Evolutionary conservation across 2,888 invertebrate genomes (phyloP).

Genomic region (Brachypalpus laphriformis): DNA sequence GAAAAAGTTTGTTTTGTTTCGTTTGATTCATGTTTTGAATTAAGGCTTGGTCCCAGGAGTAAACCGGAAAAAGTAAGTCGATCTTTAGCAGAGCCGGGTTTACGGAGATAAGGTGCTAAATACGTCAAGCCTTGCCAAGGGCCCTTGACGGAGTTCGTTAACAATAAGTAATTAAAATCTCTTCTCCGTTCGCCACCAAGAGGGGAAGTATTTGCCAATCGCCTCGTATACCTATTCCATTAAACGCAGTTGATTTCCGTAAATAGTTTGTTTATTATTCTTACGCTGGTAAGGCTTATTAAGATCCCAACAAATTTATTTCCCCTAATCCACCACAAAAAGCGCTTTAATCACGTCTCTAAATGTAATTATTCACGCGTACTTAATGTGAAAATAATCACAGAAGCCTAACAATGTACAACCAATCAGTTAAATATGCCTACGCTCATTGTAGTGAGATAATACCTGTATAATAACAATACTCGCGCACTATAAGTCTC

Average conservation of each 20-base stretch:
- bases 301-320: neutral
- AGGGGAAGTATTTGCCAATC: neutral
- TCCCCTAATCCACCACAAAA: neutral
- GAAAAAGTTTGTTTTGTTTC: too few species aligned
- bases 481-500: neutral
- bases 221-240: neutral
- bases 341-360: neutral
- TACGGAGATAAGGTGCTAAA: too few species aligned
- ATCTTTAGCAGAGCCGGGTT: too few species aligned
- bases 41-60: too few species aligned
- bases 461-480: slow-evolving; percentile 1
- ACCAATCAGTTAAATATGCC: slow-evolving; percentile 12
- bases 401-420: neutral
- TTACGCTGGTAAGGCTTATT: neutral
- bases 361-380: slow-evolving; percentile 5
- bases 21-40: too few species aligned
- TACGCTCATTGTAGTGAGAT: neutral
- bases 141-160: too few species aligned
- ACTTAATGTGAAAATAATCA: slow-evolving; percentile 13
- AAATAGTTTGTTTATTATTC: neutral
- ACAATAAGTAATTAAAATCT: too few species aligned
- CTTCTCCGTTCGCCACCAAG: neutral
- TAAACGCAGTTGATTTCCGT: neutral
- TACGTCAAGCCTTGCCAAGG: too few species aligned
- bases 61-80: too few species aligned